A percentile compares a stretch with the other conserved stretches of the same genome.
Evolutionary conservation across 2,797 vertebrate species (phyloP).

Genomic region (Rhinoraja longicauda): DNA sequence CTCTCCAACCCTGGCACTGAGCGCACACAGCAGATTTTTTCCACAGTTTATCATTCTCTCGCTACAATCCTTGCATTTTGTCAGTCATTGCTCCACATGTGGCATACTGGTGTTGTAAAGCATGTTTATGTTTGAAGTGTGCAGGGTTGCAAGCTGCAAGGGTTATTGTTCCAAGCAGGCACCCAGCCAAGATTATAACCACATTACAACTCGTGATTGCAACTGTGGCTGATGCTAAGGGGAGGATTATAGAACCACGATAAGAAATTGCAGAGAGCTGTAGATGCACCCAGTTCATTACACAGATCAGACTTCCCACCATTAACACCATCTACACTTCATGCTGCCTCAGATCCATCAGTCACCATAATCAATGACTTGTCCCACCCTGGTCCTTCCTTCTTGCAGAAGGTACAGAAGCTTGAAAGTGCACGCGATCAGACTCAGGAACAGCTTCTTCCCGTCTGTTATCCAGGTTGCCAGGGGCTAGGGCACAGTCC

Average conservation of each 20-base stretch:
- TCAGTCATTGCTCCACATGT: slow-evolving; percentile 9
- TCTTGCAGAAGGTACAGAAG: too few species aligned
- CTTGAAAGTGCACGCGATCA: too few species aligned
- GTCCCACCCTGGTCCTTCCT: too few species aligned
- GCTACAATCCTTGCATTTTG: slow-evolving; percentile 31
- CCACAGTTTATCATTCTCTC: slow-evolving; percentile 31
- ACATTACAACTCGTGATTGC: slow-evolving; percentile 7
- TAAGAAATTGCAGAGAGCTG: too few species aligned
- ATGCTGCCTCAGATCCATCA: too few species aligned
- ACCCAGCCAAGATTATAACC: slow-evolving; percentile 30
- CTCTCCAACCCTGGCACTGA: slow-evolving; percentile 14
- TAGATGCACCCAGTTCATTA: too few species aligned
- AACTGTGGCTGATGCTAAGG: neutral
- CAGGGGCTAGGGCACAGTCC: too few species aligned
- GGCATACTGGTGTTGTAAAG: neutral
- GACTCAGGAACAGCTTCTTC: too few species aligned
- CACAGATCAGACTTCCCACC: too few species aligned
- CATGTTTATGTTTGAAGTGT: slow-evolving; percentile 17
- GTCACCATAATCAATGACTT: too few species aligned
- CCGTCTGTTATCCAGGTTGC: too few species aligned
- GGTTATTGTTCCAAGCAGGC: slow-evolving; percentile 13
- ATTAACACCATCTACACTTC: too few species aligned
- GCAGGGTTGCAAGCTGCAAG: slow-evolving; percentile 18
- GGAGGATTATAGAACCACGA: neutral
- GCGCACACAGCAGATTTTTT: slow-evolving; percentile 9